Percentiles rank a stretch among this genome's conserved stretches.
These are phyloP conservation scores for Paramisgurnus dabryanus DNA, from an alignment of 2,113 vertebrate species.

Conservation along the genomic window DNA sequence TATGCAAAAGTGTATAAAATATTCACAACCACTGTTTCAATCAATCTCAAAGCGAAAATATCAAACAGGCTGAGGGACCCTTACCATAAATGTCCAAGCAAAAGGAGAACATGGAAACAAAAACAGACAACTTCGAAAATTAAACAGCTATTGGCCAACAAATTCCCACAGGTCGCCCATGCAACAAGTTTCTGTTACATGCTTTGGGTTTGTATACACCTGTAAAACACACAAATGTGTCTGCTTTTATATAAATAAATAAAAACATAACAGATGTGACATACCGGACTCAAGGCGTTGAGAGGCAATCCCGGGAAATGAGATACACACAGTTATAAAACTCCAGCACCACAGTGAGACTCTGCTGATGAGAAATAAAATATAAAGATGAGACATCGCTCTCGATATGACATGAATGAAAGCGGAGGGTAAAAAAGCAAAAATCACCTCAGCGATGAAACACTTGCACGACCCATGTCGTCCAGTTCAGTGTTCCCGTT, in stretches of 20 bases:
- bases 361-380: conserved; percentile 61
- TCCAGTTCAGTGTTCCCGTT: conserved; percentile 53
- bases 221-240: not conserved
- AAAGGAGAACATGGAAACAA: not conserved
- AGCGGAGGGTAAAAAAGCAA: not conserved
- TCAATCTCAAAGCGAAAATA: too few relatives aligned
- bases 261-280: conserved; percentile 29
- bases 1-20: too few relatives aligned
- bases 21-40: too few relatives aligned
- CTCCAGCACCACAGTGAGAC: conserved; percentile 63
- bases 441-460: conserved; percentile 63
- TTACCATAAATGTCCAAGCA: not conserved
- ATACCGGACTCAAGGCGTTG: conserved; percentile 70
- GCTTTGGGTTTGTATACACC: not conserved
- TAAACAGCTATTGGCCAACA: not conserved
- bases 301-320: conserved; percentile 55
- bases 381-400: conserved; percentile 38
- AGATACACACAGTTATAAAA: conserved; percentile 62
- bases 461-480: conserved; percentile 55
- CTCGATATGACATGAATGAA: not conserved
- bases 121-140: not conserved
- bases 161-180: not conserved
- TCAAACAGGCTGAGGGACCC: too few relatives aligned
- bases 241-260: not conserved
- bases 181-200: not conserved